These are phyloP conservation scores for Eristalinus sepulchralis DNA, from an alignment of 2,888 invertebrate species.

Conservation along the genomic window DNA sequence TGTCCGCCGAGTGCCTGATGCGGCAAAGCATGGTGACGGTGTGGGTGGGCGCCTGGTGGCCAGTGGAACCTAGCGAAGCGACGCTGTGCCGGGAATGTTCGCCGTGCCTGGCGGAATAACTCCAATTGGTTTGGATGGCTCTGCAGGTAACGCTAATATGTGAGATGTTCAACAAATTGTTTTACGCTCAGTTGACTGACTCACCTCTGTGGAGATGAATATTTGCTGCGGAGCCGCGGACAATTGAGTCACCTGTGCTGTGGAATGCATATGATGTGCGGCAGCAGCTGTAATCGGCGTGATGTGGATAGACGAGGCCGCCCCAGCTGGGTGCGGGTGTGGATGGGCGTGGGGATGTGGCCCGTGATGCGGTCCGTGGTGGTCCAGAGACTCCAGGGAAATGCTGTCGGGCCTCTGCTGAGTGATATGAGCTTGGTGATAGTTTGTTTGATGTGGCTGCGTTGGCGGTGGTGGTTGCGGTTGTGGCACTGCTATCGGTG, in stretches of 20 bases:
- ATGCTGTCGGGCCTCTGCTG: constrained; percentile 77
- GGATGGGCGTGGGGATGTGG: constrained; percentile 76
- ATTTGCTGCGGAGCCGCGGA: constrained; percentile 81
- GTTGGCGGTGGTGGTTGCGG: constrained; percentile 73
- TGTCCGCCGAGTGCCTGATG: constrained; percentile 81
- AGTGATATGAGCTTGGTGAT: constrained; percentile 76
- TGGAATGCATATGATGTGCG: constrained; percentile 79
- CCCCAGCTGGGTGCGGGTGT: constrained; percentile 78
- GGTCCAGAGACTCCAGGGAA: constrained; percentile 65
- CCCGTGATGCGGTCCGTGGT: constrained; percentile 76
- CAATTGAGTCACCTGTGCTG: constrained; percentile 82
- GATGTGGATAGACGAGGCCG: constrained; percentile 79
- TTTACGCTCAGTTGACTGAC: constrained; percentile 18
- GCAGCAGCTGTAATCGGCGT: constrained; percentile 79
- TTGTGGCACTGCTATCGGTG: constrained; percentile 75
- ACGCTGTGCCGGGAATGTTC: constrained; percentile 82
- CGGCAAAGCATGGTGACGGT: constrained; percentile 78
- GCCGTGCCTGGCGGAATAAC: constrained; percentile 75
- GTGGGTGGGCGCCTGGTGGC: constrained; percentile 81
- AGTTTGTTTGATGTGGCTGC: constrained; percentile 79
- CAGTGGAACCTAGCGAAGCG: constrained; percentile 82
- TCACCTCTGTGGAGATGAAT: constrained; percentile 80
- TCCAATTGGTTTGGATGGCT: constrained; percentile 75
- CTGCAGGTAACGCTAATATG: constrained; percentile 71
- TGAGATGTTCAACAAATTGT: constrained; percentile 47